A percentile compares a stretch with the other conserved stretches of the same genome.
Evolutionary conservation across 2,888 invertebrate species (phyloP).

Genomic region (Alcis repandata): DNA sequence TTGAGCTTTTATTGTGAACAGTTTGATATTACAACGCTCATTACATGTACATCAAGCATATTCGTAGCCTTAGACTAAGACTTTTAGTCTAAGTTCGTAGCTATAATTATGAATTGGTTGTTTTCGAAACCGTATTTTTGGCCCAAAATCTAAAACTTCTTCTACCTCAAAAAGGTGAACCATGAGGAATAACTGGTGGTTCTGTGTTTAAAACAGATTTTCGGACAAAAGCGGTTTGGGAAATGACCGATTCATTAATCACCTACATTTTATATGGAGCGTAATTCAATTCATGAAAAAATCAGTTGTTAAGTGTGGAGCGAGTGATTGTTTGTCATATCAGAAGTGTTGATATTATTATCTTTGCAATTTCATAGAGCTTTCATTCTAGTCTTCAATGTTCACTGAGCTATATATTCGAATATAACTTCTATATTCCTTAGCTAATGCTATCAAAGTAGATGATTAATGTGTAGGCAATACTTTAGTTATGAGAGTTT

Average conservation of each 20-base stretch:
- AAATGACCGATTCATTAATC: not conserved
- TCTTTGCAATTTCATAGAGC: slow-evolving; percentile 59
- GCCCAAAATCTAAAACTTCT: no score
- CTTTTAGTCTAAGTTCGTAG: no score
- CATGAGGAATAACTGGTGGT: no score
- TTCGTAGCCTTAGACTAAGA: no score
- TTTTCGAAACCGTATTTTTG: no score
- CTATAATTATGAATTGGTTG: no score
- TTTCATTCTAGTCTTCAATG: slow-evolving; percentile 49
- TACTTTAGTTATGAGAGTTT: slow-evolving; percentile 54
- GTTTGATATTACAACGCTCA: not conserved
- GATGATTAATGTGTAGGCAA: slow-evolving; percentile 62
- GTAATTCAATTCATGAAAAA: not conserved
- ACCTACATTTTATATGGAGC: not conserved
- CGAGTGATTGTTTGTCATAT: slow-evolving; percentile 68
- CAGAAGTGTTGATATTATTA: slow-evolving; percentile 57
- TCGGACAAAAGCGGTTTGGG: no score
- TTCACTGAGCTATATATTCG: slow-evolving; percentile 43
- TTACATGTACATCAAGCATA: no score
- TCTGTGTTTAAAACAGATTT: no score
- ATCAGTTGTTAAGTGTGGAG: slow-evolving; percentile 34
- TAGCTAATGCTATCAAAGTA: slow-evolving; percentile 65
- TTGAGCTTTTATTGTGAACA: not conserved
- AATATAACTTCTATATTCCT: slow-evolving; percentile 52
- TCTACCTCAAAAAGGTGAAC: no score